phyloP scores from a whole-genome alignment of 2,797 vertebrate genomes.

The Hydrophis major region DNA sequence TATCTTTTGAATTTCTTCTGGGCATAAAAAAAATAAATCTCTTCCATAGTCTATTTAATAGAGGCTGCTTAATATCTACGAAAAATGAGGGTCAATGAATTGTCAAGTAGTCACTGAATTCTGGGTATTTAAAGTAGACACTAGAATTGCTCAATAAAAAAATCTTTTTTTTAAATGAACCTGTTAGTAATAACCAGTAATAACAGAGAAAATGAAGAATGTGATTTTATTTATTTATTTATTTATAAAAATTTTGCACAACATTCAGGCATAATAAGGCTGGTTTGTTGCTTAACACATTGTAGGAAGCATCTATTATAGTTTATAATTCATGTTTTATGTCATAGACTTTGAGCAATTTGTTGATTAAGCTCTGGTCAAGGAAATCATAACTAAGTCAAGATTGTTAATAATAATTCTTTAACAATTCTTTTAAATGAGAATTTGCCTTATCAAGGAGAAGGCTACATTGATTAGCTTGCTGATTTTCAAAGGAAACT shows the following conservation, averaged over 20 bases:
- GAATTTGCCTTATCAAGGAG: neutral
- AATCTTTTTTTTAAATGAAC: neutral
- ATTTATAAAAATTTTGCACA: neutral
- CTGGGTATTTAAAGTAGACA: neutral
- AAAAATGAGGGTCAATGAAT: neutral
- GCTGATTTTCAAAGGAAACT: constrained; percentile 11
- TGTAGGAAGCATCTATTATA: neutral
- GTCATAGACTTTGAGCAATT: neutral
- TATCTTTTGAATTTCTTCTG: too few species aligned
- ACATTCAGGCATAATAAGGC: neutral
- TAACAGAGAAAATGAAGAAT: neutral
- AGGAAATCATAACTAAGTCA: neutral
- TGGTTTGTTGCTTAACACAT: neutral
- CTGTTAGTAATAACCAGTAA: neutral
- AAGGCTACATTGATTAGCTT: neutral
- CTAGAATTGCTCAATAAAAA: neutral
- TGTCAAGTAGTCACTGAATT: neutral
- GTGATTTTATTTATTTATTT: too few species aligned
- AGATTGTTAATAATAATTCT: neutral
- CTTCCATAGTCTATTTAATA: neutral
- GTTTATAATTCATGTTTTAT: neutral
- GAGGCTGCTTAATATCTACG: neutral
- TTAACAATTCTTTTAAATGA: neutral
- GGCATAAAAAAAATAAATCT: neutral
- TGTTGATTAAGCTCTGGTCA: neutral